Conservation (phyloP, 2,113 vertebrate species). For the Amblyornis subalaris region DNA sequence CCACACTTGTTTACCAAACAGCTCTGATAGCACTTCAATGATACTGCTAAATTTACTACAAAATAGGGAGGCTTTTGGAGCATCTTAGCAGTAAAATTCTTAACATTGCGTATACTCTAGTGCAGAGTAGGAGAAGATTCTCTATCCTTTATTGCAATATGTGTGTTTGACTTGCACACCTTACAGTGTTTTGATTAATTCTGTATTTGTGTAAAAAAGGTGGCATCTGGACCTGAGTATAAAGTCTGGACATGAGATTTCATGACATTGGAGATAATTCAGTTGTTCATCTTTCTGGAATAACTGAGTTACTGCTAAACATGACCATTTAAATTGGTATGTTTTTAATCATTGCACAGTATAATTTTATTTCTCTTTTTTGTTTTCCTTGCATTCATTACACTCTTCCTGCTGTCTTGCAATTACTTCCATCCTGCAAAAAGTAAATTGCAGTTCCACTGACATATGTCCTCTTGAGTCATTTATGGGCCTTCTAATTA, state of each 20-base stretch:
- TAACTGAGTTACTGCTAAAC: neutral
- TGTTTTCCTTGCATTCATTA: neutral
- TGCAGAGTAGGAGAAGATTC: neutral
- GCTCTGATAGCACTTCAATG: neutral
- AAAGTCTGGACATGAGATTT: neutral
- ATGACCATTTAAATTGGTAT: neutral
- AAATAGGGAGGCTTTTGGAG: neutral
- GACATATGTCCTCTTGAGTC: neutral
- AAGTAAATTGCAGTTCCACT: neutral
- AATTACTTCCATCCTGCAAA: neutral
- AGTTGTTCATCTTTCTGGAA: neutral
- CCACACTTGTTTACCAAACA: neutral
- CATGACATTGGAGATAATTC: neutral
- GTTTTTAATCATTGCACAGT: neutral
- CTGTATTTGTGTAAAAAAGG: neutral
- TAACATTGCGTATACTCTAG: neutral
- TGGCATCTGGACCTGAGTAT: neutral
- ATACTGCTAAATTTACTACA: neutral
- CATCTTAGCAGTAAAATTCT: neutral
- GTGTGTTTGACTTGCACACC: too few species aligned
- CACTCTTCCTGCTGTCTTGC: neutral
- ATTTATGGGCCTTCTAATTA: neutral
- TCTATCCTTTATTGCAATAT: neutral
- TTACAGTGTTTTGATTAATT: neutral
- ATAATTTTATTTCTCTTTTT: neutral